Evolutionary conservation across 2,113 vertebrate genomes (phyloP), one percentile per base, ranked within the genome.

Genomic region (Pungitius pungitius): DNA sequence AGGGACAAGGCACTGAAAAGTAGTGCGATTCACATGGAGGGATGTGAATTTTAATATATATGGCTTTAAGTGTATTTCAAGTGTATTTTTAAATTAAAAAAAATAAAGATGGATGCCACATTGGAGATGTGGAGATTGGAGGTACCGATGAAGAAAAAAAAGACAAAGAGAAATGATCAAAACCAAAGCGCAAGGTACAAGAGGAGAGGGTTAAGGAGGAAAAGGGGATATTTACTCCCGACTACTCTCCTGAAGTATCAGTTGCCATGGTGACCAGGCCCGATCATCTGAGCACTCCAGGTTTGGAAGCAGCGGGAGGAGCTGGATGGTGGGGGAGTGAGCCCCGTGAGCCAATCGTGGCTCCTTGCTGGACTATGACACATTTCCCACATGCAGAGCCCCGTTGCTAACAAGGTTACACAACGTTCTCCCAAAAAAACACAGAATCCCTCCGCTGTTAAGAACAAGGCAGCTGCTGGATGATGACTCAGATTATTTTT

Each of bases 221-320:
- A 80, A 78, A 1, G 35, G 75, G 70, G 56, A 64, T 87, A 77
- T 84, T 73, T 78, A 88, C 85, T 75, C 18, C 26, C 77, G 69
- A 64, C 54, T 43, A 65, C 72, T 27, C 79, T 80, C 75, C 37
- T 83, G 62, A 78, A 74, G 78, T 89, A 80, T 75, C 70, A 87
- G 95, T 95, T 94, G 81, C 93, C 84, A 94, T 95, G 92, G 91
- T 58, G 78, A 95, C 74, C 71, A 56, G 74, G 75, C 75, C 71
- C 52, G 20, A 78, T 89, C 90, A 91, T 95, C 94, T 93, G 90
- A 87, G 22, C 89, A 81, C 72, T 76, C 59, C 63, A 39, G 58
- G 85, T 84, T 14, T 74, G 79, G 74, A 87, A 52, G 80, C 60
- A 61, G 33, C n/a, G 45, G 76, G 67, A 75, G 87, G 68, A 86